Evolutionary conservation across 2,888 invertebrate species (phyloP), one percentile per base, ranked within the genome.

Genomic region (Tigriopus californicus): DNA sequence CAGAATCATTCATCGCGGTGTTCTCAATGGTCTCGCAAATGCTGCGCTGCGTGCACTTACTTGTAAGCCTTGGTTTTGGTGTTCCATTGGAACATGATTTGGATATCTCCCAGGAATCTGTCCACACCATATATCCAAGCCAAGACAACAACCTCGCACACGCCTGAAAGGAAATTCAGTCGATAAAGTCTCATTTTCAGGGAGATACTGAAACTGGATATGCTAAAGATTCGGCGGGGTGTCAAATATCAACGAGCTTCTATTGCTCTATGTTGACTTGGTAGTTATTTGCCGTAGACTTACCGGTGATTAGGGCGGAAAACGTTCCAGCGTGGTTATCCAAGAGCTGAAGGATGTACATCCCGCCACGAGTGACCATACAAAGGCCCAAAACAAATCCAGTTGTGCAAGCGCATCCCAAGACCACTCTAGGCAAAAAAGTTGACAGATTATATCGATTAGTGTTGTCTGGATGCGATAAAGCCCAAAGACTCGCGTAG

Each of bases 291-390:
- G 33, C 8, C 33, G 33, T 33, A 3, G 76, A 78, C 62, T 80
- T 71, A 60, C 82, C 83, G 66, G 83, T 79, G 61, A 83, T 72
- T 54, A 83, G 71, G 61, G 83, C 79, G 18, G 83, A 82, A 80
- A 82, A 83, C 1, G 81, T 80, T 11, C 83, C 83, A 0, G 82
- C 81, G 69, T 83, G 82, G 80, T 81, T 81, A 70, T 83, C 83
- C 71, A 83, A 75, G 58, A 84, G 67, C 6, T 81, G 81, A 67
- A 84, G 80, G 63, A 84, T 70, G 67, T 80, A 84, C 60, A 84
- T 79, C 12, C 83, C 83, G 4, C 82, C 83, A 65, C 79, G 75
- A 67, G 81, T 82, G 68, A 84, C 81, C 80, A 86, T 81, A 33
- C 84, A 81, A 42, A 86, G 67, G 1, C 81, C 85, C 48, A 81